A percentile compares a stretch with the other conserved stretches of the same genome.
Conservation (phyloP, 2,113 vertebrate genomes). For the Chionodraco myersi region DNA sequence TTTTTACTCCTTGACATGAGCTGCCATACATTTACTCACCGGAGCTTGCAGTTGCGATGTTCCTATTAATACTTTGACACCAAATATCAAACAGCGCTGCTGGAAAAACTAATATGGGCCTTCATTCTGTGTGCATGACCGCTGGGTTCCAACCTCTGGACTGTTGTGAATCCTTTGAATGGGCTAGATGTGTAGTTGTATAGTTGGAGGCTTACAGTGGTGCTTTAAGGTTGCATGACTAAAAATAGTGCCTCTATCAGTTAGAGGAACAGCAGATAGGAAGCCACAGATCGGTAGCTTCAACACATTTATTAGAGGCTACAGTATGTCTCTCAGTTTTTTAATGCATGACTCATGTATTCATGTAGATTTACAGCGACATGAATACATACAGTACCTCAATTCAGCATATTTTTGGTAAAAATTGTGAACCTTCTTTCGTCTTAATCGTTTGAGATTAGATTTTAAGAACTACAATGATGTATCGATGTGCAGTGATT, state of each 20-base stretch:
- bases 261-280: slow-evolving; percentile 58
- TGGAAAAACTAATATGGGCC: slow-evolving; percentile 40
- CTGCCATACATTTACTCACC: slow-evolving; percentile 49
- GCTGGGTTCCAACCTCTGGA: slow-evolving; percentile 55
- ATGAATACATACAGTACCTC: neutral
- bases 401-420: neutral
- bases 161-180: slow-evolving; percentile 75
- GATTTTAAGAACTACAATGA: neutral
- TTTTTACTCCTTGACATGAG: slow-evolving; percentile 66
- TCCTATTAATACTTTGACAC: slow-evolving; percentile 70
- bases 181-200: slow-evolving; percentile 66
- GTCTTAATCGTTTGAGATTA: neutral
- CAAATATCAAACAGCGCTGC: slow-evolving; percentile 41
- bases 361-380: neutral
- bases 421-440: neutral
- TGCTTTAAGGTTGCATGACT: slow-evolving; percentile 72
- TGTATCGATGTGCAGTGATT: slow-evolving; percentile 36
- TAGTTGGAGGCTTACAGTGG: slow-evolving; percentile 66
- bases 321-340: slow-evolving; percentile 14
- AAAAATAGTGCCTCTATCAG: slow-evolving; percentile 77
- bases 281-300: slow-evolving; percentile 48
- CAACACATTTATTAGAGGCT: slow-evolving; percentile 41
- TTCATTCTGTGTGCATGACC: slow-evolving; percentile 47
- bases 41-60: slow-evolving; percentile 31
- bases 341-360: neutral